phyloP scores from a whole-genome alignment of 92 coral and sea anemone species.

The Nematostella vectensis region DNA sequence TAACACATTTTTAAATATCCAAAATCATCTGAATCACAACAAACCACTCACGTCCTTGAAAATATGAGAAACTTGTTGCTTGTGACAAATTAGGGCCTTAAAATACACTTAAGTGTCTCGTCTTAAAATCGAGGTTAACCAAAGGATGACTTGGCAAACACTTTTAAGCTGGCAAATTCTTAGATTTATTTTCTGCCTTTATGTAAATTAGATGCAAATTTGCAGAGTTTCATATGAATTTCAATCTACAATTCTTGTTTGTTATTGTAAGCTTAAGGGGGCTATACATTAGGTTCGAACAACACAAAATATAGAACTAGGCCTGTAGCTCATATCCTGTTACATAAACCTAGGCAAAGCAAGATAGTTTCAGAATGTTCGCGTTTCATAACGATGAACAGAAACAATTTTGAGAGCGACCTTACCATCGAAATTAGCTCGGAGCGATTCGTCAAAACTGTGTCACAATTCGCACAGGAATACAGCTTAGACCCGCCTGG shows the following conservation, averaged over 20 bases:
- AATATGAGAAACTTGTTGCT: background rate
- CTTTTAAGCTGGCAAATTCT: background rate
- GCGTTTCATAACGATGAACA: too few relatives aligned
- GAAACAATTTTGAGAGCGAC: background rate
- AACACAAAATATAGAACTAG: too few relatives aligned
- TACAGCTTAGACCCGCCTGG: constrained; percentile 94
- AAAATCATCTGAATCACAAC: too few relatives aligned
- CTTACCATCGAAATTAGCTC: constrained; percentile 92
- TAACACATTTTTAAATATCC: too few relatives aligned
- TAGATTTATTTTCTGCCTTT: too few relatives aligned
- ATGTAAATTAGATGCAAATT: background rate
- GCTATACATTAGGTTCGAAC: too few relatives aligned
- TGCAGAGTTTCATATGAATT: background rate
- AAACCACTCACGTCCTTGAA: background rate
- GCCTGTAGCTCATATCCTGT: too few relatives aligned
- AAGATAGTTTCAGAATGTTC: too few relatives aligned
- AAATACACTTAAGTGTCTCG: too few relatives aligned
- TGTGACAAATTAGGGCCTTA: background rate
- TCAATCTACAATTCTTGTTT: too few relatives aligned
- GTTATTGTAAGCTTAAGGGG: background rate
- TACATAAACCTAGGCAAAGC: too few relatives aligned
- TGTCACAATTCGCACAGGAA: constrained; percentile 99
- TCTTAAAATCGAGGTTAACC: too few relatives aligned
- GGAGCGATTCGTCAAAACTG: constrained; percentile 97
- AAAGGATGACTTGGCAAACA: background rate